These are phyloP conservation scores for Epizoanthus ramosus DNA, from an alignment of 92 coral and sea anemone species.

Conservation along the genomic window DNA sequence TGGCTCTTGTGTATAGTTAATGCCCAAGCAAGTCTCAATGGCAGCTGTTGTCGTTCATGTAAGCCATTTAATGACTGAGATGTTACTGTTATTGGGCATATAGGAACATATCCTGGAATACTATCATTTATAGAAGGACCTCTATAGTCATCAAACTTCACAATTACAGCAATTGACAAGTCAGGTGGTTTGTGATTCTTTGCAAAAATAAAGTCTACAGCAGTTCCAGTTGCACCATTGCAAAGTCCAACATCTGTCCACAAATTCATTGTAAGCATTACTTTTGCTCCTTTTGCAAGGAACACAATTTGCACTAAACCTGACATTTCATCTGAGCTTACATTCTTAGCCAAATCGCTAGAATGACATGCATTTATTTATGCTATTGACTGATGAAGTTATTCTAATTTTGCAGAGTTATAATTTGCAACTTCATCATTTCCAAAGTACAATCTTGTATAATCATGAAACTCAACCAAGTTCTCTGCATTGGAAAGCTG, in stretches of 20 bases:
- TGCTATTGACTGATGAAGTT: conserved; percentile 54
- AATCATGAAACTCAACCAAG: conserved; percentile 48
- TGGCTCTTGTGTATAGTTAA: conserved; percentile 46
- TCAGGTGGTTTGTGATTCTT: conserved; percentile 47
- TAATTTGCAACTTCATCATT: conserved; percentile 61
- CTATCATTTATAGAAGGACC: conserved; percentile 42
- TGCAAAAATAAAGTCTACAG: conserved; percentile 43
- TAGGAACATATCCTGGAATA: conserved; percentile 53
- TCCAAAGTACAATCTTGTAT: conserved; percentile 49
- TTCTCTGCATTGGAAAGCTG: conserved; percentile 44
- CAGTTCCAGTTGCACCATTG: conserved; percentile 40
- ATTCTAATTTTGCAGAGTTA: conserved; percentile 42
- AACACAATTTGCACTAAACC: conserved; percentile 12
- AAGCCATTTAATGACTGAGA: conserved; percentile 26
- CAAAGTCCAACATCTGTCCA: conserved; percentile 43
- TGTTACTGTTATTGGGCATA: conserved; percentile 46
- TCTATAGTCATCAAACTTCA: conserved; percentile 53
- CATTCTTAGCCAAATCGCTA: conserved; percentile 52
- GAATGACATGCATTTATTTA: conserved; percentile 43
- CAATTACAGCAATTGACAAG: conserved; percentile 55
- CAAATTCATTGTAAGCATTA: conserved; percentile 33
- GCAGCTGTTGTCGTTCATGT: conserved; percentile 59
- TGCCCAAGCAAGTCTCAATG: conserved; percentile 45
- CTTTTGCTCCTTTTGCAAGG: conserved; percentile 24
- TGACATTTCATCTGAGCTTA: conserved; percentile 39